phyloP scores from a whole-genome alignment of 2,888 invertebrate genomes.

The Chrysotoxum bicinctum region DNA sequence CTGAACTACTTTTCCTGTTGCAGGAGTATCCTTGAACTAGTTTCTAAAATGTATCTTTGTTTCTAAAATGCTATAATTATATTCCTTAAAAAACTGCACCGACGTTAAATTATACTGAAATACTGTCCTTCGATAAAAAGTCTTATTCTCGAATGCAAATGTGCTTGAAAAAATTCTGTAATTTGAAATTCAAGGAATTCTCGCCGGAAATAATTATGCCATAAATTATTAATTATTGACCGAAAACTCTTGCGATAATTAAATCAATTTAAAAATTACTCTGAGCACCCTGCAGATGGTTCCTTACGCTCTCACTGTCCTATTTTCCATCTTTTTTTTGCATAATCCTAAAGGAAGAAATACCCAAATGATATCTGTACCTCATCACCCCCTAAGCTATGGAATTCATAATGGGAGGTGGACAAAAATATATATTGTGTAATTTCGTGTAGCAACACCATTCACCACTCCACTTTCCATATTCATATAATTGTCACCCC shows the following conservation, averaged over 20 bases:
- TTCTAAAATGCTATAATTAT: neutral
- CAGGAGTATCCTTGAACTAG: neutral
- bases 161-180: conserved; percentile 36
- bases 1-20: neutral
- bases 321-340: neutral
- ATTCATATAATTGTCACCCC: conserved; percentile 18
- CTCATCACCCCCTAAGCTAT: neutral
- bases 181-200: conserved; percentile 54
- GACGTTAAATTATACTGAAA: conserved; percentile 1
- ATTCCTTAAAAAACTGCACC: neutral
- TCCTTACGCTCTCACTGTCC: neutral
- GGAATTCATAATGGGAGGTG: neutral
- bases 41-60: neutral
- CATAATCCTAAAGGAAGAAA: conserved; percentile 8
- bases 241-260: conserved; percentile 64
- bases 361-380: neutral
- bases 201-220: conserved; percentile 55
- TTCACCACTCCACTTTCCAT: neutral
- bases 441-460: conserved; percentile 40
- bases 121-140: conserved; percentile 34
- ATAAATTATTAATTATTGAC: conserved; percentile 72
- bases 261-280: conserved; percentile 68
- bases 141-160: conserved; percentile 51
- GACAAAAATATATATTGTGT: conserved; percentile 8
- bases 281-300: conserved; percentile 38